Base-by-base conservation (phyloP, 2,888 invertebrate genomes). In the Synanthedon formicaeformis region DNA sequence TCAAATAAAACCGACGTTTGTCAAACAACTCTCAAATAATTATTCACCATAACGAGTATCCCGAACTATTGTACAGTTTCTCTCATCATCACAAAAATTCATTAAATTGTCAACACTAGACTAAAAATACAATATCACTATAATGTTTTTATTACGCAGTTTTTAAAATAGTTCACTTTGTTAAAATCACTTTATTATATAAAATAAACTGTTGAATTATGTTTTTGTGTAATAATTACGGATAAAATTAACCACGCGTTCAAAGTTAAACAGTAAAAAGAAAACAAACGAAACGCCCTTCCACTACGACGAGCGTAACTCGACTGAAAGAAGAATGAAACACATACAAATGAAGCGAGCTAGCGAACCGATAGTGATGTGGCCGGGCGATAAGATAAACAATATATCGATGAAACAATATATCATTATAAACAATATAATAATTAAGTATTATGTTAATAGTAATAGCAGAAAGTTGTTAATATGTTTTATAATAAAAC, bases 1-100 rank as follows among this genome's bases (percentile, higher is more conserved):
- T 70, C 71, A 75, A 78, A 78, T 76, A 71, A 58, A 67, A 68
- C 67, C 71, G 76, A 75, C 69, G 70, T 58, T 65, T 66, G 75
- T 60, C 72, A 74, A 68, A 72, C 72, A 71, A 74, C 71, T 65
- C 57, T 73, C 70, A 63, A 68, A 23, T 23, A 23, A 60, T 59
- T 68, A 70, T 70, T 73, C 74, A 78, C 69, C 75, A 80, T 75
- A 64, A 67, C 73, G 61, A 66, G 58, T 53, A 57, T 64, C 63
- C 61, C 66, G 70, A 57, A 60, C 56, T 55, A 53, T 52, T 50
- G 53, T 54, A 50, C 14, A 41, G 40, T 45, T 40, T 48, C 52
- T 48, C 52, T 49, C 51, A 49, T 52, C 49, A 49, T 49, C 54
- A 56, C 55, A 40, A 53, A 56, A 53, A 52, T 54, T 34, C 34